Percentiles rank a stretch among this genome's conserved stretches.
These are phyloP conservation scores for Smithornis capensis DNA, from an alignment of 2,113 vertebrate species.

Conservation along the genomic window DNA sequence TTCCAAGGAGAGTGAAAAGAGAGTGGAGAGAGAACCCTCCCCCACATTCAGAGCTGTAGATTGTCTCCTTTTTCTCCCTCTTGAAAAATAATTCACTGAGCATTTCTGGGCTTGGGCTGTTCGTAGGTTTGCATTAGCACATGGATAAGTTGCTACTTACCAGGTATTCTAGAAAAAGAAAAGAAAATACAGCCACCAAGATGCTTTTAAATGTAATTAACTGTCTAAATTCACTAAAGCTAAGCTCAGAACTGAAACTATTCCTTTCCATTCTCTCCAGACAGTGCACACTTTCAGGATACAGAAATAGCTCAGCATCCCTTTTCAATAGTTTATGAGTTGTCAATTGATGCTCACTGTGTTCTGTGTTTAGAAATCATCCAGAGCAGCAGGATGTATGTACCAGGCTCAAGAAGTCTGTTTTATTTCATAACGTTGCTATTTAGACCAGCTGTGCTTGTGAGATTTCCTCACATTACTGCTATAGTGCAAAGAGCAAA, in stretches of 20 bases:
- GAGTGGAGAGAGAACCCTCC: background rate
- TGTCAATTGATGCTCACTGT: constrained; percentile 7
- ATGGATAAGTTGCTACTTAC: background rate
- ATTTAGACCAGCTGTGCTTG: constrained; percentile 8
- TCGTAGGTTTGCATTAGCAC: background rate
- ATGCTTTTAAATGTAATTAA: background rate
- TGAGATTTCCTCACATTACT: background rate
- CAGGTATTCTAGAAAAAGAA: background rate
- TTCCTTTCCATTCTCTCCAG: background rate
- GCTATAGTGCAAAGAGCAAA: background rate
- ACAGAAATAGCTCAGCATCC: background rate
- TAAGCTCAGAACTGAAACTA: background rate
- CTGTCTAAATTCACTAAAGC: background rate
- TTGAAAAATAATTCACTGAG: background rate
- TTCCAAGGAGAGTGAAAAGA: background rate
- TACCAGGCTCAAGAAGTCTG: background rate
- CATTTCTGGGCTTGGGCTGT: background rate
- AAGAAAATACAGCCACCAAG: background rate
- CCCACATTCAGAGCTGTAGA: background rate
- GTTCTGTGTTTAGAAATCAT: constrained; percentile 3
- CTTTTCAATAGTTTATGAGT: constrained; percentile 5
- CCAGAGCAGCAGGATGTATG: constrained; percentile 21
- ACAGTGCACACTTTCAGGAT: background rate
- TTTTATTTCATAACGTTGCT: background rate
- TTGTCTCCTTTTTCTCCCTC: background rate